Evolutionary conservation across 2,113 vertebrate genomes (phyloP), one percentile per base, ranked within the genome.

Genomic region (Cynocephalus volans): DNA sequence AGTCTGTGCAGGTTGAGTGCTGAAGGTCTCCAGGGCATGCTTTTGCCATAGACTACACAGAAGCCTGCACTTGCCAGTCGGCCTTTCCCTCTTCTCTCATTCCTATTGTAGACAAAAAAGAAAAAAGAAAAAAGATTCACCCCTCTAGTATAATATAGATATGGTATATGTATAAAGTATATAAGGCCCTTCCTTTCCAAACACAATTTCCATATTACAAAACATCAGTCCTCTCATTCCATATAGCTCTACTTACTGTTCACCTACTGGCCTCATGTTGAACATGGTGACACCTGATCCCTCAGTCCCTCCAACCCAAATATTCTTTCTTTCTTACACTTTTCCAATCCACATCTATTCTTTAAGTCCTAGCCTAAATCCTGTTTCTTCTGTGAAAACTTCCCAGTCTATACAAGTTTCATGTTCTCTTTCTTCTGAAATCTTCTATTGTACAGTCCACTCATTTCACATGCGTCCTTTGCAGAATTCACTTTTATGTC

Each of bases 161-260:
- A 24, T 6, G 26, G 19, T 18, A 72, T n/a, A 23, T 24, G 14
- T 24, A 58, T 81, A 64, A 72, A 89, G 8, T 45, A 4, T 45
- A 4, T 21, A 69, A 54, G 41, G 0, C 1, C 19, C 19, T n/a
- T 36, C 14, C 26, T 73, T 89, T 92, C 52, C 33, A 83, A 58
- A 82, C 14, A 77, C 31, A 85, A 86, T 79, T 96, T 95, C 64
- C 76, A 11, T 21, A 58, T n/a, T 50, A 24, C 10, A 62, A 73
- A 76, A 23, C 45, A 86, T 41, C 6, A 24, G 13, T 41, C 50
- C 4, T 89, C 8, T 52, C 23, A 56, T 54, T 90, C 8, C 33
- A 48, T 6, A n/a, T 13, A 52, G 9, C 45, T 87, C 60, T n/a
- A 45, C 6, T 86, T 54, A 31, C n/a, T 84, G 5, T 58, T 92